A percentile compares a stretch with the other conserved stretches of the same genome.
Evolutionary conservation across 37 sponge, comb jelly and placozoan genomes (phyloP).

Genomic region (Theonella swinhoei): DNA sequence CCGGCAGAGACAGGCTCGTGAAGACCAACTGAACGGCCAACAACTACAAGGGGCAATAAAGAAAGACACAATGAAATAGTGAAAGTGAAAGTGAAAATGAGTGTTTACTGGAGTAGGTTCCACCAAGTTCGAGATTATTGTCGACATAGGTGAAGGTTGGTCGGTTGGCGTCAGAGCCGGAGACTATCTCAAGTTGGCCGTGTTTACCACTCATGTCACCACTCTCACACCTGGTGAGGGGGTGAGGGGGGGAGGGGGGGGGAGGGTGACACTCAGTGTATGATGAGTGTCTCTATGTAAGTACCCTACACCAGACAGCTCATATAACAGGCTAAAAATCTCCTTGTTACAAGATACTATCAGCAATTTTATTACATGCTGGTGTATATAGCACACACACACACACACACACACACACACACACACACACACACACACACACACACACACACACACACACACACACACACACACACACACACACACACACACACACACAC

Average conservation of each 20-base stretch:
- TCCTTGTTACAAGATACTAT: neutral
- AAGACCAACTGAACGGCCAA: constrained; percentile 56
- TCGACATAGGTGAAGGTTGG: constrained; percentile 44
- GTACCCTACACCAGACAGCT: neutral
- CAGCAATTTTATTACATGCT: too few species aligned
- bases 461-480: too few species aligned
- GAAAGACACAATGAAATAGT: neutral
- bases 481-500: too few species aligned
- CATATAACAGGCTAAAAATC: neutral
- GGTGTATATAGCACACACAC: too few species aligned
- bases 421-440: too few species aligned
- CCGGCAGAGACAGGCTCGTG: neutral
- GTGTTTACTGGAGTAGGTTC: constrained; percentile 23
- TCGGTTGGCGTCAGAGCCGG: neutral
- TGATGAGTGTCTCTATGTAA: neutral
- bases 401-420: too few species aligned
- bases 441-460: too few species aligned
- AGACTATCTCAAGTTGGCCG: constrained; percentile 39
- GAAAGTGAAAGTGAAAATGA: too few species aligned
- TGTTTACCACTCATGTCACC: constrained; percentile 71
- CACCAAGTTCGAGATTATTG: constrained; percentile 42
- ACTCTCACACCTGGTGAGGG: constrained; percentile 55
- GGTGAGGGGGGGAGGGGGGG: neutral
- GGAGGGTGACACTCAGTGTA: neutral
- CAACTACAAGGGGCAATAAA: constrained; percentile 26